Conservation (phyloP, 1,140 invertebrate genomes). For the Diabrotica undecimpunctata region DNA sequence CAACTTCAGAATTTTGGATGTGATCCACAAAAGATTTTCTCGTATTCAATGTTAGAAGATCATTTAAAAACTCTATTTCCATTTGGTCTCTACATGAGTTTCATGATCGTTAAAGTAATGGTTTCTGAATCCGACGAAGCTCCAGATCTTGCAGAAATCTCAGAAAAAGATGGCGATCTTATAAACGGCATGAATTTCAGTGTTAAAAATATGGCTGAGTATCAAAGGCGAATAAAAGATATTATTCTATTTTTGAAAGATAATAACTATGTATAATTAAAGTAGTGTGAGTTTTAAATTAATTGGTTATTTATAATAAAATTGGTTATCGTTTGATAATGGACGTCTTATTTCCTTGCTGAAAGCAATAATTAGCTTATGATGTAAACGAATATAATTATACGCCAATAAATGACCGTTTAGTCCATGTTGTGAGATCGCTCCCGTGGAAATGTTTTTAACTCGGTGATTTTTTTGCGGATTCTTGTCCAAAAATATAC, state of each 20-base stretch:
- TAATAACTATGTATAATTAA: not conserved
- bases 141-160: slow-evolving; percentile 7
- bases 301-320: too few species aligned
- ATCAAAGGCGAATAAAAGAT: not conserved
- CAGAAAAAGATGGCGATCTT: not conserved
- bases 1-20: not conserved
- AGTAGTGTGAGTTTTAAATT: too few species aligned
- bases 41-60: not conserved
- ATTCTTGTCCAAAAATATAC: too few species aligned
- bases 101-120: slow-evolving; percentile 41
- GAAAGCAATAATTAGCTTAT: too few species aligned
- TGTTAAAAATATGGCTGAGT: slow-evolving; percentile 7
- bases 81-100: slow-evolving; percentile 42
- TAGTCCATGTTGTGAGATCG: too few species aligned
- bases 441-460: too few species aligned
- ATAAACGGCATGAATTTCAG: not conserved
- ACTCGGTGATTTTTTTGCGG: too few species aligned
- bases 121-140: slow-evolving; percentile 19
- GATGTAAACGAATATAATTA: too few species aligned
- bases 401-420: too few species aligned
- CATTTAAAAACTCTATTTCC: not conserved
- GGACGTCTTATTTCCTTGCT: too few species aligned
- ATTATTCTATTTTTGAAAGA: not conserved
- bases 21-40: slow-evolving; percentile 9
- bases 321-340: too few species aligned